A percentile compares a stretch with the other conserved stretches of the same genome.
Conservation (phyloP, 2,888 invertebrate species). For the Gymnocheta viridis region DNA sequence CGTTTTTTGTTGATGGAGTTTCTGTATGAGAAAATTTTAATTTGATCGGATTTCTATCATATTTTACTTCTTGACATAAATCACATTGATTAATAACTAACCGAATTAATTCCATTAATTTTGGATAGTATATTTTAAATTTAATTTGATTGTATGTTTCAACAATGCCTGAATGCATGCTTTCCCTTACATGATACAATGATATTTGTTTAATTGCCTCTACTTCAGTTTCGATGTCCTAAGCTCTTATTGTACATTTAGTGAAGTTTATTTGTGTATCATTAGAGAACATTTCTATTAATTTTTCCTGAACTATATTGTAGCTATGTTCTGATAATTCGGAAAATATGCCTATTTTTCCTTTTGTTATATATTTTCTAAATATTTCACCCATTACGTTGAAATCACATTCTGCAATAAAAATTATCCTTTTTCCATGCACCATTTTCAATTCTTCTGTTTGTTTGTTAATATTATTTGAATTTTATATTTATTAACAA, state of each 20-base stretch:
- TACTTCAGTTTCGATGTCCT: constrained; percentile 67
- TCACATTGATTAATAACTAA: too few relatives aligned
- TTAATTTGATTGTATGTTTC: background rate
- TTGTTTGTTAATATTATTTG: background rate
- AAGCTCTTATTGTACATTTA: constrained; percentile 69
- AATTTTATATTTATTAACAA: background rate
- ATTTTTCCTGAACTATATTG: constrained; percentile 67
- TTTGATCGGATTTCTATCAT: too few relatives aligned
- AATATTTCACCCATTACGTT: constrained; percentile 57
- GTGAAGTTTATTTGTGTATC: constrained; percentile 64
- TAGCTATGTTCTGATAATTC: constrained; percentile 64
- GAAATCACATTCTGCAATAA: constrained; percentile 64
- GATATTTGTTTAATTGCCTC: constrained; percentile 69
- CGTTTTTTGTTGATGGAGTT: too few relatives aligned
- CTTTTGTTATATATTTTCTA: constrained; percentile 66
- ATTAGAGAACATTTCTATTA: constrained; percentile 69
- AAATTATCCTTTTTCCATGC: too few relatives aligned
- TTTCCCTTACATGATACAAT: constrained; percentile 66
- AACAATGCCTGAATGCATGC: constrained; percentile 69
- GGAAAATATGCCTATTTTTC: constrained; percentile 65
- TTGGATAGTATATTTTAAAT: too few relatives aligned
- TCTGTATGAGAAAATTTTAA: too few relatives aligned
- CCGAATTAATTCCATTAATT: too few relatives aligned
- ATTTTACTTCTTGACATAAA: too few relatives aligned
- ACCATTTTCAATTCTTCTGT: too few relatives aligned